Evolutionary conservation across 2,888 invertebrate genomes (phyloP), one percentile per base, ranked within the genome.

Genomic region (Caenorhabditis wallacei): DNA sequence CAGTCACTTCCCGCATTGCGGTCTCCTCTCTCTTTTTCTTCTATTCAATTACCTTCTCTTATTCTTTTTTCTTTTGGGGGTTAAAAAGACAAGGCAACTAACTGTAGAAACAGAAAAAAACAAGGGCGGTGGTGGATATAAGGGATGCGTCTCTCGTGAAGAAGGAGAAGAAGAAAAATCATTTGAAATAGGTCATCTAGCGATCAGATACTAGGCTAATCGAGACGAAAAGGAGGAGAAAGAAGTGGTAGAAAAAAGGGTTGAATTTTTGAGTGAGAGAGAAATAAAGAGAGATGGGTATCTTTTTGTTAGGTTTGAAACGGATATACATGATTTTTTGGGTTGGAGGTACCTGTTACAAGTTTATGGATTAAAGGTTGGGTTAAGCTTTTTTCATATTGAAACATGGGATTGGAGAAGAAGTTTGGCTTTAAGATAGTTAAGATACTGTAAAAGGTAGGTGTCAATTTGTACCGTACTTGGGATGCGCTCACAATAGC

Each of bases 161-260:
- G 54, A 24, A 20, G 11, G 22, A 24, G 16, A 54, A 54, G 57
- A 30, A 5, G 59, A 59, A 53, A 64, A 71, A 71, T 79, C 72
- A 72, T 72, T 81, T 71, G 81, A 81, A 81, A 81, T 81, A 81
- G 81, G 81, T 81, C 81, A 81, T 80, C 63, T 56, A 78, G 68
- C 70, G 78, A 78, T 80, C 81, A 81, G 81, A 81, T 81, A 81
- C 81, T 81, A 68, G 61, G 80, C 80, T 72, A 63, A 71, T 72
- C 72, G 80, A 61, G 61, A 68, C 24, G 26, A 26, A n/a, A 48
- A n/a, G 30, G 10, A 10, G 43, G 48, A 24, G 20, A 63, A n/a
- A 24, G 30, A 16, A 22, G 24, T 37, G 63, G 46, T 26, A 57
- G 70, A 24, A 57, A 43, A 43, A 30, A 18, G 35, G 48, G 70